Conservation (phyloP, 1,140 invertebrate genomes). For the Pseudobourletiella spinata region DNA sequence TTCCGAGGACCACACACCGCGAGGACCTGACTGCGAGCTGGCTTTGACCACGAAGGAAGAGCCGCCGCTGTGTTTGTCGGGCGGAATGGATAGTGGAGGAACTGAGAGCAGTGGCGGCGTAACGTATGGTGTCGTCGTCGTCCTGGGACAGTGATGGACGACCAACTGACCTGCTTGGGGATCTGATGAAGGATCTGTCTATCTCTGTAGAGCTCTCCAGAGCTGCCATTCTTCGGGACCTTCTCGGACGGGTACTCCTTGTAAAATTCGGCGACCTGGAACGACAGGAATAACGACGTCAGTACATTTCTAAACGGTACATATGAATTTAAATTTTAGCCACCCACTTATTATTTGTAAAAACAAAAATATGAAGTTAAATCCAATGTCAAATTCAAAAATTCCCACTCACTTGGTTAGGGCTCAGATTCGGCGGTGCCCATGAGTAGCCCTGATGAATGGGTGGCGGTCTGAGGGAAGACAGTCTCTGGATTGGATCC, state of each 20-base stretch:
- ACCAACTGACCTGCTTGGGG: conserved; percentile 68
- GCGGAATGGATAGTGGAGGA: too few relatives aligned
- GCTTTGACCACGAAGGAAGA: too few relatives aligned
- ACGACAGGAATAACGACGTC: not conserved
- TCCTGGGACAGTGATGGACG: too few relatives aligned
- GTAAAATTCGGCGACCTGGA: conserved; percentile 30
- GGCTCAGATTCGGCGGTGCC: conserved; percentile 66
- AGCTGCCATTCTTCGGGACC: conserved; percentile 62
- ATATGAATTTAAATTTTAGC: too few relatives aligned
- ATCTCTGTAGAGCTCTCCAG: conserved; percentile 67
- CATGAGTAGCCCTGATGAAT: conserved; percentile 59
- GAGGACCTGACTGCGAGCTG: too few relatives aligned
- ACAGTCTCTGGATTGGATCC: conserved; percentile 36
- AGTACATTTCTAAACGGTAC: too few relatives aligned
- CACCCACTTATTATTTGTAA: too few relatives aligned
- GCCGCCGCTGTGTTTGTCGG: too few relatives aligned
- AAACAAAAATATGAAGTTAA: not conserved
- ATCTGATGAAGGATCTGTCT: conserved; percentile 78
- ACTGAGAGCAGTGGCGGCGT: too few relatives aligned
- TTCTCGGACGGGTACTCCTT: conserved; percentile 48
- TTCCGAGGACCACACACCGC: too few relatives aligned
- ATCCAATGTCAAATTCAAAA: not conserved
- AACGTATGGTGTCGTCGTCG: too few relatives aligned
- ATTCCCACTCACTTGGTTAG: conserved; percentile 46
- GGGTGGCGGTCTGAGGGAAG: conserved; percentile 35